phyloP scores from a whole-genome alignment of 2,797 vertebrate genomes.

The Galaxias olidus region DNA sequence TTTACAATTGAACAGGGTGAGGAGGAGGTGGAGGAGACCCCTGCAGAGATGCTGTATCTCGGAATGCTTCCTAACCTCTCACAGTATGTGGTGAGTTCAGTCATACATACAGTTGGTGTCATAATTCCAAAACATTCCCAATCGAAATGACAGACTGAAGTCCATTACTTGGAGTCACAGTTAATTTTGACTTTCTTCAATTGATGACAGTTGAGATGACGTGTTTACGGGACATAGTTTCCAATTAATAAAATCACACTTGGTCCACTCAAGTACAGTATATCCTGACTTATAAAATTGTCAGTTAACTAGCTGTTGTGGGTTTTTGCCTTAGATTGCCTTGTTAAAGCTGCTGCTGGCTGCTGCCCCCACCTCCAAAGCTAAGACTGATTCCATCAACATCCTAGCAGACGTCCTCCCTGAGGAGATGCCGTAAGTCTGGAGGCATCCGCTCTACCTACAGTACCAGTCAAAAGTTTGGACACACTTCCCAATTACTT shows the following conservation, averaged over 20 bases:
- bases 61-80: slow-evolving; percentile 93
- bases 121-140: too few relatives aligned
- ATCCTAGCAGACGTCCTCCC: slow-evolving; percentile 95
- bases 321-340: slow-evolving; percentile 79
- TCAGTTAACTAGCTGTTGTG: not conserved
- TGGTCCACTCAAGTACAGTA: too few relatives aligned
- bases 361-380: slow-evolving; percentile 95
- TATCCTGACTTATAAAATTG: not conserved
- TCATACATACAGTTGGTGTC: too few relatives aligned
- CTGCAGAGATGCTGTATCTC: slow-evolving; percentile 87
- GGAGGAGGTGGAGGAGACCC: slow-evolving; percentile 90
- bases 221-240: too few relatives aligned
- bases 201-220: too few relatives aligned
- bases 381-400: slow-evolving; percentile 98
- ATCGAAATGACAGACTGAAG: too few relatives aligned
- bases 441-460: too few relatives aligned
- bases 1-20: slow-evolving; percentile 79
- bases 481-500: not conserved
- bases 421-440: slow-evolving; percentile 96
- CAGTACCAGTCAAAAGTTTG: not conserved
- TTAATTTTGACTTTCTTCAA: too few relatives aligned
- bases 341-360: slow-evolving; percentile 94
- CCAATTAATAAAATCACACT: too few relatives aligned
- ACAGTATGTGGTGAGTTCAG: slow-evolving; percentile 90
- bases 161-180: too few relatives aligned